These are phyloP conservation scores for Heliconius nattereri DNA, from an alignment of 1,140 invertebrate species.

Conservation along the genomic window DNA sequence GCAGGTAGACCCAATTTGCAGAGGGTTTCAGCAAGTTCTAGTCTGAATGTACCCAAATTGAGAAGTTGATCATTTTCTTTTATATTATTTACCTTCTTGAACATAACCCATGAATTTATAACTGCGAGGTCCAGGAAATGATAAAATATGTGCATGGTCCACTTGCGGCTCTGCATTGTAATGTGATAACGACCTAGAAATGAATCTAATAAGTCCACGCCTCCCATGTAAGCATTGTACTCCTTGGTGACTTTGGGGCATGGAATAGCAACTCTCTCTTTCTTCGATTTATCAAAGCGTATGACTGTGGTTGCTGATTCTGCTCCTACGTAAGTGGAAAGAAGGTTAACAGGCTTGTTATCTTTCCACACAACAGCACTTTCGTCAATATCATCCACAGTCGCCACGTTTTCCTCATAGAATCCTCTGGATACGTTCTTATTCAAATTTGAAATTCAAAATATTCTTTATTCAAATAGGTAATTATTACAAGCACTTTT, in stretches of 20 bases:
- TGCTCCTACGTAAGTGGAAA: constrained; percentile 1
- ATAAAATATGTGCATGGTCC: constrained; percentile 12
- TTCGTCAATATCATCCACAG: constrained; percentile 1
- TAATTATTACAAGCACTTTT: too few species aligned
- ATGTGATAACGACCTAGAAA: constrained; percentile 3
- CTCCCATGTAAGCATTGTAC: neutral
- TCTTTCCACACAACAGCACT: neutral
- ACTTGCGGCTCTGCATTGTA: neutral
- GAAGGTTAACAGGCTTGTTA: constrained; percentile 5
- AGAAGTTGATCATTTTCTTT: neutral
- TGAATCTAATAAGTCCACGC: constrained; percentile 1
- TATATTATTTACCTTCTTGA: constrained; percentile 32
- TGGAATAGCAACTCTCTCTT: neutral
- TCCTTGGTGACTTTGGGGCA: neutral
- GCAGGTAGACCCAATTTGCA: neutral
- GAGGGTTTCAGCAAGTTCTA: neutral
- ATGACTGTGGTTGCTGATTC: neutral
- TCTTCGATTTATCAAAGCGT: neutral
- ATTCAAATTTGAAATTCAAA: too few species aligned
- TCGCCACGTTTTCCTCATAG: neutral
- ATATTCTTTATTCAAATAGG: too few species aligned
- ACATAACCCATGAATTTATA: constrained; percentile 57
- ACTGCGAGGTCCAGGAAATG: constrained; percentile 54
- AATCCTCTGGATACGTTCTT: too few species aligned
- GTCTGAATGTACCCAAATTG: neutral